phyloP scores from a whole-genome alignment of 2,888 invertebrate genomes.

The Therioaphis trifolii region DNA sequence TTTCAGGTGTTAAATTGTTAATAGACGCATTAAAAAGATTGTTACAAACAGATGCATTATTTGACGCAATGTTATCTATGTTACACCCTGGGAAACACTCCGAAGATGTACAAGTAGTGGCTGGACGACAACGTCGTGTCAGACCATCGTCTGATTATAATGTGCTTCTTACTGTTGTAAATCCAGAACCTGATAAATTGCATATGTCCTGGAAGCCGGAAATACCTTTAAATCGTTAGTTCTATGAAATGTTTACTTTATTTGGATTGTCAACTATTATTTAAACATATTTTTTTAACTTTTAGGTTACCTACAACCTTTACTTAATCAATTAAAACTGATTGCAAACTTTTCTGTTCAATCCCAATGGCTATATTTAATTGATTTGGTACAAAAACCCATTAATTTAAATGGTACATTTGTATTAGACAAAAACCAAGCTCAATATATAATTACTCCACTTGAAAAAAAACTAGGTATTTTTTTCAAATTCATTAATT shows the following conservation, averaged over 20 bases:
- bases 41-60: conserved; percentile 71
- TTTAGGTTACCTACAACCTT: conserved; percentile 82
- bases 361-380: conserved; percentile 88
- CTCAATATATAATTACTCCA: conserved; percentile 86
- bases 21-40: conserved; percentile 69
- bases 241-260: not conserved
- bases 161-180: conserved; percentile 83
- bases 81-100: conserved; percentile 62
- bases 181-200: conserved; percentile 79
- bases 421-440: conserved; percentile 76
- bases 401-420: conserved; percentile 72
- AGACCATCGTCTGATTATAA: conserved; percentile 78
- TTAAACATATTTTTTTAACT: conserved; percentile 64
- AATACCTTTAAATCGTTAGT: conserved; percentile 59
- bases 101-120: conserved; percentile 51
- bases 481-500: conserved; percentile 72
- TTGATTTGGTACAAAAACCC: conserved; percentile 81
- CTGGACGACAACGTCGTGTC: conserved; percentile 68
- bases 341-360: conserved; percentile 85
- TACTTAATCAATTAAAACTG: conserved; percentile 77
- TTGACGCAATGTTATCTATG: conserved; percentile 63
- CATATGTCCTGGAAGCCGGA: conserved; percentile 61
- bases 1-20: conserved; percentile 30
- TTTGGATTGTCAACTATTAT: not conserved
- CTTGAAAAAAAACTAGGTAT: conserved; percentile 82